Percentiles rank a stretch among this genome's conserved stretches.
phyloP scores from a whole-genome alignment of 2,797 vertebrate genomes.

The Capromys pilorides region DNA sequence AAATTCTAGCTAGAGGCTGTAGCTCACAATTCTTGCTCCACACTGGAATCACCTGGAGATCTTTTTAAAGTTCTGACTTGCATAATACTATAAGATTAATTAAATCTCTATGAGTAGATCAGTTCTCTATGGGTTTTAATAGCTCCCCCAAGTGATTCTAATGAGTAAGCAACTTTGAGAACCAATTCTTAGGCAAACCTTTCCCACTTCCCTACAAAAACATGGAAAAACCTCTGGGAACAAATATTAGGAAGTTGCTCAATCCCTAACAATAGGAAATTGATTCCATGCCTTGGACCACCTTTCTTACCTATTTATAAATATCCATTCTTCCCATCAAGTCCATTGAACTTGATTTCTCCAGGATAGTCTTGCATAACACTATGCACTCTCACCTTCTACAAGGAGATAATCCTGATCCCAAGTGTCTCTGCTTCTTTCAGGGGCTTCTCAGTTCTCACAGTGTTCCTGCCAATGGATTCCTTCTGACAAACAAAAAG shows the following conservation, averaged over 20 bases:
- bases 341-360: not conserved
- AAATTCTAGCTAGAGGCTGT: not conserved
- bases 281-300: not conserved
- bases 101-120: not conserved
- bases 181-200: not conserved
- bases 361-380: not conserved
- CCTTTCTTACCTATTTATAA: not conserved
- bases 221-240: not conserved
- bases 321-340: not conserved
- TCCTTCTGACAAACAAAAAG: not conserved
- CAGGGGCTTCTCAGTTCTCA: not conserved
- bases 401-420: not conserved
- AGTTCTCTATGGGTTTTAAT: not conserved
- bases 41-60: not conserved
- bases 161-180: not conserved
- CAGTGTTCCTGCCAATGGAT: not conserved
- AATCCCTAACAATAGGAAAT: not conserved
- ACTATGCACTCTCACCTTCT: not conserved
- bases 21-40: not conserved
- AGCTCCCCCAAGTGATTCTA: not conserved
- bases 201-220: not conserved
- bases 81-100: not conserved
- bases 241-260: not conserved
- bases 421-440: not conserved
- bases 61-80: not conserved